Base-by-base conservation (phyloP, 2,797 vertebrate species). In the Danio tinwini region DNA sequence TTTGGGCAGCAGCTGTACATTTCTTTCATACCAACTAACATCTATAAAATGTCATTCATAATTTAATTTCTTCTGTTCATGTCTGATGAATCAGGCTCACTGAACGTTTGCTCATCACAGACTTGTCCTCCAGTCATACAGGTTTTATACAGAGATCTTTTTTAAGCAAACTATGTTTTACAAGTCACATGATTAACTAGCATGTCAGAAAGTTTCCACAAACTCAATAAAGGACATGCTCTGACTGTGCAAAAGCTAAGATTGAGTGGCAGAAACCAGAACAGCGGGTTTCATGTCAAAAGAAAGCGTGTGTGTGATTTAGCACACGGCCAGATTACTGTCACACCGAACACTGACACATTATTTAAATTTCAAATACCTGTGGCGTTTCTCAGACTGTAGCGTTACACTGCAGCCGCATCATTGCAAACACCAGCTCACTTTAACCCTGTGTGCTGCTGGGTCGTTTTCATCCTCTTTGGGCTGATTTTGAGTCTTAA, bases 251-350 rank as follows among this genome's bases (percentile, higher is more conserved):
- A 10, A 37, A 74, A 11, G 56, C 14, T 39, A 61, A 12, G 56
- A 49, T 74, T 61, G 39, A 76, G 21, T 13, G n/a, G 3, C 74
- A 17, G 21, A 19, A 68, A 77, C 63, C 53, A 50, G 75, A 68
- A 49, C 52, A 19, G 68, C 75, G 59, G 75, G 64, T 59, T 59
- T 37, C 44, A n/a, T 49, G 21, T 68, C 64, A 39, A 0, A 68
- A 14, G 40, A 69, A 14, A 17, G 40, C n/a, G n/a, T n/a, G n/a
- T 29, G 29, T 3, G 39, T 17, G 62, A 45, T 17, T 29, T 29
- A 29, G 29, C 29, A 29, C 29, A 29, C 29, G 29, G 16, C 17
- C 40, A 47, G 13, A 47, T 7, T 47, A n/a, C 10, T 5, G 19
- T 59, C 40, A 47, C 4, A 13, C 2, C 11, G 58, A 47, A 29